A percentile compares a stretch with the other conserved stretches of the same genome.
Evolutionary conservation across 2,797 vertebrate genomes (phyloP).

Genomic region (Peromyscus nudipes): DNA sequence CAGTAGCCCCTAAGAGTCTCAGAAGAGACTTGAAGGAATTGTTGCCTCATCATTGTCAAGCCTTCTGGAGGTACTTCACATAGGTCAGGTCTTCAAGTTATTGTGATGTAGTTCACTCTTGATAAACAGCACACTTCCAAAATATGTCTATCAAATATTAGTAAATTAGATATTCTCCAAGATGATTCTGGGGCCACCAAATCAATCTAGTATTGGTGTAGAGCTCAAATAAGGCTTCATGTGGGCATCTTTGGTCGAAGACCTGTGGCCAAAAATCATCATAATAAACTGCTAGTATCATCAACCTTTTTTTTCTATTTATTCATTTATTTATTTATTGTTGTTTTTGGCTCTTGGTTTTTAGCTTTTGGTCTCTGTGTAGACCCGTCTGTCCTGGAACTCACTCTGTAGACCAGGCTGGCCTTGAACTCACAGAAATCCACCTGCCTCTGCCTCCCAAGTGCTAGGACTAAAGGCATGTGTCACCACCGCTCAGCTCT

Average conservation of each 20-base stretch:
- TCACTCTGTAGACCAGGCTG: not conserved
- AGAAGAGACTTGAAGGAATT: conserved; percentile 14
- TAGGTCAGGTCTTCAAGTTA: not conserved
- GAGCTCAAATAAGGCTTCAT: not conserved
- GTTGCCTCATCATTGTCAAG: not conserved
- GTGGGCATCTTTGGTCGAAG: not conserved
- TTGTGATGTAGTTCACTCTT: not conserved
- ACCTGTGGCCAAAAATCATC: not conserved
- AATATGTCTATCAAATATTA: conserved; percentile 10
- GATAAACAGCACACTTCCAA: conserved; percentile 17
- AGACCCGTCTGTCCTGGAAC: not conserved
- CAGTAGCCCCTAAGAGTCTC: not conserved
- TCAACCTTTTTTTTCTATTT: not conserved
- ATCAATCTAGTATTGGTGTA: not conserved
- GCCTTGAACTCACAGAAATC: not conserved
- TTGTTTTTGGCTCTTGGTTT: not conserved
- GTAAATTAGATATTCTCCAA: not conserved
- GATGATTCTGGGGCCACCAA: not conserved
- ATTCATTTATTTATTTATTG: not conserved
- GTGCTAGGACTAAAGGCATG: not conserved
- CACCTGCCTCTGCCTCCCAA: not conserved
- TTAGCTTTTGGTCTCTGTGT: not conserved
- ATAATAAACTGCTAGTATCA: not conserved
- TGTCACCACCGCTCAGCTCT: not conserved
- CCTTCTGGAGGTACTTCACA: not conserved